Evolutionary conservation across 2,113 vertebrate genomes (phyloP).

Genomic region (Azemiops feae): DNA sequence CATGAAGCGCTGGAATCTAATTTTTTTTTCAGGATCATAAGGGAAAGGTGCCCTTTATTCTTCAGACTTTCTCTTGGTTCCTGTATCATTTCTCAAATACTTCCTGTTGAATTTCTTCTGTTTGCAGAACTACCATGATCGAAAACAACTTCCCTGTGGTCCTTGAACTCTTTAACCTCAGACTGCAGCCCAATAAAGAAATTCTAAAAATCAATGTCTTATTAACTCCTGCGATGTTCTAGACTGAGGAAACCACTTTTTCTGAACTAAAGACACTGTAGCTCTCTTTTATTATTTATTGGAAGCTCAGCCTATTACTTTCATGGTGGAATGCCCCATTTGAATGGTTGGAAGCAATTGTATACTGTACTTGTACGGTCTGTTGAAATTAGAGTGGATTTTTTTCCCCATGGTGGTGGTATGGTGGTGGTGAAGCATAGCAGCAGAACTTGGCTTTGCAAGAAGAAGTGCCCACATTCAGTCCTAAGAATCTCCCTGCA

Average conservation of each 20-base stretch:
- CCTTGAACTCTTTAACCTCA: conserved; percentile 53
- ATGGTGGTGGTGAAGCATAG: neutral
- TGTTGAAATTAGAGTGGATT: neutral
- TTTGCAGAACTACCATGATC: conserved; percentile 55
- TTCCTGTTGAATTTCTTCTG: conserved; percentile 65
- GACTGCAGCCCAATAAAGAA: conserved; percentile 54
- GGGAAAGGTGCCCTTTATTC: conserved; percentile 35
- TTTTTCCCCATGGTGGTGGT: neutral
- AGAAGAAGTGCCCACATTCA: neutral
- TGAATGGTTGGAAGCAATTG: conserved; percentile 3
- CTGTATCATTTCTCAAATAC: conserved; percentile 63
- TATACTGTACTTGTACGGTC: neutral
- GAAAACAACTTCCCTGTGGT: conserved; percentile 59
- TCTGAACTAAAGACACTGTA: neutral
- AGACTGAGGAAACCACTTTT: conserved; percentile 17
- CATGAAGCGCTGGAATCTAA: neutral
- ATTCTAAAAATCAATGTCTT: conserved; percentile 61
- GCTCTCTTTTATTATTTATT: conserved; percentile 20
- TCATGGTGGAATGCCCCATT: neutral
- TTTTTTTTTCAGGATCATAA: conserved; percentile 34
- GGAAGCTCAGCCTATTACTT: neutral
- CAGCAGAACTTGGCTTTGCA: neutral
- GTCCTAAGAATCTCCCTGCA: neutral
- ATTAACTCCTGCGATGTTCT: conserved; percentile 12
- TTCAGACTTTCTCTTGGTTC: conserved; percentile 62